A percentile compares a stretch with the other conserved stretches of the same genome.
phyloP scores from a whole-genome alignment of 2,113 vertebrate genomes.

The Neodontobutis hainanensis region DNA sequence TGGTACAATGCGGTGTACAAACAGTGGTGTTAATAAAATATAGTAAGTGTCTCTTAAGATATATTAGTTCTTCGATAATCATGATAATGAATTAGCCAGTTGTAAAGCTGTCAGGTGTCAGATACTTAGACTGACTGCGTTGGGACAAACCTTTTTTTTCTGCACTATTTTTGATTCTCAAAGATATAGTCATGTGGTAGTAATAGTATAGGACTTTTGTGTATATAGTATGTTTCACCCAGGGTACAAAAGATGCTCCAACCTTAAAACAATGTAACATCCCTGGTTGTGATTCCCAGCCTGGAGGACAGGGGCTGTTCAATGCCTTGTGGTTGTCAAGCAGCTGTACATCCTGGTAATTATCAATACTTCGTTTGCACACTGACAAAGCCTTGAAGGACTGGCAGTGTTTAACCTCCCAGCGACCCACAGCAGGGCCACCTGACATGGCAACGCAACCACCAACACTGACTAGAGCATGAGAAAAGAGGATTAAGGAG shows the following conservation, averaged over 20 bases:
- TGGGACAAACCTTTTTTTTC: too few relatives aligned
- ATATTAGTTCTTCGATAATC: too few relatives aligned
- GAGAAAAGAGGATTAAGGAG: neutral
- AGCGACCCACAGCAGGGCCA: conserved; percentile 81
- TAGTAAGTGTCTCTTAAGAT: too few relatives aligned
- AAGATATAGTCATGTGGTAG: too few relatives aligned
- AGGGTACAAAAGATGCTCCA: neutral
- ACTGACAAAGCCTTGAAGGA: conserved; percentile 86
- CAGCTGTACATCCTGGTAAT: conserved; percentile 55
- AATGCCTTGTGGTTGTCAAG: conserved; percentile 75
- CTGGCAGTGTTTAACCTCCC: conserved; percentile 93
- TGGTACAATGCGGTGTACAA: too few relatives aligned
- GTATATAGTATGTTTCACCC: too few relatives aligned
- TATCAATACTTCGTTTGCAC: conserved; percentile 84
- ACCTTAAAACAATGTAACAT: conserved; percentile 91
- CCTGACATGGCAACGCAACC: conserved; percentile 89
- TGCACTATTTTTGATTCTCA: too few relatives aligned
- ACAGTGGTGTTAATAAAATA: too few relatives aligned
- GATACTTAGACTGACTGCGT: too few relatives aligned
- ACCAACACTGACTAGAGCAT: conserved; percentile 77
- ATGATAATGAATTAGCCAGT: too few relatives aligned
- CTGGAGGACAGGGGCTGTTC: conserved; percentile 80
- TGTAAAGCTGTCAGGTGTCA: too few relatives aligned
- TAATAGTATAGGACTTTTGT: too few relatives aligned
- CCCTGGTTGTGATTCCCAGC: conserved; percentile 86